Conservation (phyloP, 2,113 vertebrate species). For the Pteruthius melanotis region DNA sequence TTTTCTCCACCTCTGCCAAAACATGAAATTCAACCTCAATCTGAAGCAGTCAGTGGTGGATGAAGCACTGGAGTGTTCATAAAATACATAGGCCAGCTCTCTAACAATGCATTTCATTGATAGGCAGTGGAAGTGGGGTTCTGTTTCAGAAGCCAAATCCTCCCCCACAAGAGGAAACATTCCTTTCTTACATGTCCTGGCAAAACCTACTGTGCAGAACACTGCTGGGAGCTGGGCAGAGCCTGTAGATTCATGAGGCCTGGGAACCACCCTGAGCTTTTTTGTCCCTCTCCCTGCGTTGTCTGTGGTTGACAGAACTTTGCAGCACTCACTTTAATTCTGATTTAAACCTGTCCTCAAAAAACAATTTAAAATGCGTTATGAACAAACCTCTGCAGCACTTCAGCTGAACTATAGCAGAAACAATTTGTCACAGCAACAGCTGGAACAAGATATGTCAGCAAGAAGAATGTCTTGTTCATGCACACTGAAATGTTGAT, state of each 20-base stretch:
- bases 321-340: background rate
- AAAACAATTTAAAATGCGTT: background rate
- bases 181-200: background rate
- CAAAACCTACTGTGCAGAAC: background rate
- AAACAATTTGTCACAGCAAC: slow-evolving; percentile 66
- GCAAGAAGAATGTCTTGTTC: slow-evolving; percentile 49
- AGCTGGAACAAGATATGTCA: slow-evolving; percentile 54
- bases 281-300: background rate
- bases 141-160: slow-evolving; percentile 15
- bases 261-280: background rate
- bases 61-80: background rate
- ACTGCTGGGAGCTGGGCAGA: background rate
- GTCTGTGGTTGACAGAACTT: background rate
- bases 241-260: background rate
- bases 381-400: background rate
- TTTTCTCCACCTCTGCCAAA: background rate
- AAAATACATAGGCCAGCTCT: background rate
- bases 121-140: background rate
- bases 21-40: background rate
- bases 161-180: background rate
- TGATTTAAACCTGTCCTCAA: background rate
- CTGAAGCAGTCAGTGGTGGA: background rate
- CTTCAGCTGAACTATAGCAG: slow-evolving; percentile 22
- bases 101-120: background rate
- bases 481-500: background rate